phyloP scores from a whole-genome alignment of 1,140 invertebrate species.

The Asbolus verrucosus region DNA sequence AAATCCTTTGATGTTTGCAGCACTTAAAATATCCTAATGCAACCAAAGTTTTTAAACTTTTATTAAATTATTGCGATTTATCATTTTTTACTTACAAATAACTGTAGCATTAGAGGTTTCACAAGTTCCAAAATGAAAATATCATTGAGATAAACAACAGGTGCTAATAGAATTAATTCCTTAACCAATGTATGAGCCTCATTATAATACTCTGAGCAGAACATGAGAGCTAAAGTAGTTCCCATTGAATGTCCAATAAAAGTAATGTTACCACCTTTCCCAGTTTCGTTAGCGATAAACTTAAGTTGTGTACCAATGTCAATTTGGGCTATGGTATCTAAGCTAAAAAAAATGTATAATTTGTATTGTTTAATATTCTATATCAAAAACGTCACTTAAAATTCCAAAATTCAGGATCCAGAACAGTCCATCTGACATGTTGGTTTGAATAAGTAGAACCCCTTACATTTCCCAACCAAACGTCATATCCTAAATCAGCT shows the following conservation, averaged over 20 bases:
- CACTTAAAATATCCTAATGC: too few species aligned
- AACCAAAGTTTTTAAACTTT: too few species aligned
- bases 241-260: slow-evolving; percentile 37
- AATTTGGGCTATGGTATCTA: not conserved
- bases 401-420: slow-evolving; percentile 14
- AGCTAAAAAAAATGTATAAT: slow-evolving; percentile 13
- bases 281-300: not conserved
- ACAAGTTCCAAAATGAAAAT: not conserved
- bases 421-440: slow-evolving; percentile 6
- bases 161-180: not conserved
- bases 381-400: not conserved
- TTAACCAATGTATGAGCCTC: not conserved
- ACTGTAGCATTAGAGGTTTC: not conserved
- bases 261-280: not conserved
- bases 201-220: not conserved
- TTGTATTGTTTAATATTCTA: not conserved
- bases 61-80: too few species aligned
- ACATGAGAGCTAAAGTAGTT: slow-evolving; percentile 9
- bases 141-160: not conserved
- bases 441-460: not conserved
- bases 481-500: slow-evolving; percentile 5
- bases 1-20: too few species aligned
- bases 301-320: not conserved
- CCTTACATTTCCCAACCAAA: slow-evolving; percentile 56
- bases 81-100: not conserved